Evolutionary conservation across 2,888 invertebrate species (phyloP).

Genomic region (Abrostola tripartita): DNA sequence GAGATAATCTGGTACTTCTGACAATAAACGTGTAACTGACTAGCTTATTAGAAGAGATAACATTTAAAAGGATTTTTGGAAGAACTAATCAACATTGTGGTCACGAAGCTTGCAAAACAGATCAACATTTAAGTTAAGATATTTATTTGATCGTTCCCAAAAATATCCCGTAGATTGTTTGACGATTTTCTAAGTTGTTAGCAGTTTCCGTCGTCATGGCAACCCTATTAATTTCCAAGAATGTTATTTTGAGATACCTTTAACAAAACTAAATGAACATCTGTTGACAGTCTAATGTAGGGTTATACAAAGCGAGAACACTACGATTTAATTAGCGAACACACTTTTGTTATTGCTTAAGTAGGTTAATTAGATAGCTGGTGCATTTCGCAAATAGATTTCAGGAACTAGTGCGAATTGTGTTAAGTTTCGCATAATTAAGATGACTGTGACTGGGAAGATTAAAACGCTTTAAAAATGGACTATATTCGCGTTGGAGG

Average conservation of each 20-base stretch:
- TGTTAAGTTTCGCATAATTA: not conserved
- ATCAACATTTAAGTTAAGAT: too few species aligned
- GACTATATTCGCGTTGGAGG: too few species aligned
- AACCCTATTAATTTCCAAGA: not conserved
- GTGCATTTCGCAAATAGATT: not conserved
- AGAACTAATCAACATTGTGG: too few species aligned
- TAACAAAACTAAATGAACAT: not conserved
- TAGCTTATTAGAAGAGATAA: too few species aligned
- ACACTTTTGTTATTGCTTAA: not conserved
- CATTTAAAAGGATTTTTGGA: too few species aligned
- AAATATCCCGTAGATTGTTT: too few species aligned
- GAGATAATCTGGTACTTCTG: too few species aligned
- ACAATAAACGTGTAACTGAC: too few species aligned
- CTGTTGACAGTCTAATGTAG: not conserved
- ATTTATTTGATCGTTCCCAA: too few species aligned
- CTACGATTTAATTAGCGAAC: not conserved
- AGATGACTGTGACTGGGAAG: not conserved
- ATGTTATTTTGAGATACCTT: not conserved
- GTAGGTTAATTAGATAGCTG: not conserved
- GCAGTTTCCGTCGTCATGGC: not conserved
- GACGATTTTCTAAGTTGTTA: too few species aligned
- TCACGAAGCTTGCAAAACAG: too few species aligned
- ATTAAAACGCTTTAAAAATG: too few species aligned
- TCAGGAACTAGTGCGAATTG: not conserved
- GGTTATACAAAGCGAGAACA: not conserved